Evolutionary conservation across 2,113 vertebrate genomes (phyloP).

Genomic region (Nycticorax nycticorax): DNA sequence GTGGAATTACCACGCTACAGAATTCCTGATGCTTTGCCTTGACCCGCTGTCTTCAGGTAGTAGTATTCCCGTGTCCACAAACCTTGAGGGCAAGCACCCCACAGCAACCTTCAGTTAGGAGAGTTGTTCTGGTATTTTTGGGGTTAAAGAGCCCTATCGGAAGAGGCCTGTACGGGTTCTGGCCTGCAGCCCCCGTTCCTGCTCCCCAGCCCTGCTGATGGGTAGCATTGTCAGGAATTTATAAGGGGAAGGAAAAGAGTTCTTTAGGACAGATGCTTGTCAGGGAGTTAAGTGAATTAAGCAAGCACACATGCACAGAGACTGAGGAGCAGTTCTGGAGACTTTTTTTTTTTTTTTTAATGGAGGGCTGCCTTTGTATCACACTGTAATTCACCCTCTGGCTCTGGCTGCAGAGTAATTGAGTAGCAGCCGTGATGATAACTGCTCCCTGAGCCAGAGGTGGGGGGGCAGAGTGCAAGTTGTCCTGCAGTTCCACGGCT

Average conservation of each 20-base stretch:
- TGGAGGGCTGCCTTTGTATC: not conserved
- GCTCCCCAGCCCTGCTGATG: not conserved
- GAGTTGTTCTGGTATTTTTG: not conserved
- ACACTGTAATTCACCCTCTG: not conserved
- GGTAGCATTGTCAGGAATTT: not conserved
- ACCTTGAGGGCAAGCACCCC: not conserved
- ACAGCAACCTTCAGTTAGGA: not conserved
- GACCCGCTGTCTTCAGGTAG: not conserved
- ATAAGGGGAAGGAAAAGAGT: not conserved
- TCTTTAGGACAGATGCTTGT: not conserved
- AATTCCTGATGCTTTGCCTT: not conserved
- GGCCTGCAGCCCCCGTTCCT: not conserved
- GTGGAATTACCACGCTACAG: not conserved
- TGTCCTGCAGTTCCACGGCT: not conserved
- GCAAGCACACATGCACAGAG: not conserved
- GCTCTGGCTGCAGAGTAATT: not conserved
- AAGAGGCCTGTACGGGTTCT: not conserved
- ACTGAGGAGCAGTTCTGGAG: not conserved
- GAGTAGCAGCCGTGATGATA: not conserved
- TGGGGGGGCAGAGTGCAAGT: fast-evolving
- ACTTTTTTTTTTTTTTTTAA: not conserved
- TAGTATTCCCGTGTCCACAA: not conserved
- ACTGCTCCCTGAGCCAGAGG: not conserved
- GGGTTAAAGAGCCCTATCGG: not conserved
- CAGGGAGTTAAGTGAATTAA: not conserved